Percentiles rank a stretch among this genome's conserved stretches.
These are phyloP conservation scores for Bagarius yarrelli DNA, from an alignment of 2,113 vertebrate species.

Conservation along the genomic window DNA sequence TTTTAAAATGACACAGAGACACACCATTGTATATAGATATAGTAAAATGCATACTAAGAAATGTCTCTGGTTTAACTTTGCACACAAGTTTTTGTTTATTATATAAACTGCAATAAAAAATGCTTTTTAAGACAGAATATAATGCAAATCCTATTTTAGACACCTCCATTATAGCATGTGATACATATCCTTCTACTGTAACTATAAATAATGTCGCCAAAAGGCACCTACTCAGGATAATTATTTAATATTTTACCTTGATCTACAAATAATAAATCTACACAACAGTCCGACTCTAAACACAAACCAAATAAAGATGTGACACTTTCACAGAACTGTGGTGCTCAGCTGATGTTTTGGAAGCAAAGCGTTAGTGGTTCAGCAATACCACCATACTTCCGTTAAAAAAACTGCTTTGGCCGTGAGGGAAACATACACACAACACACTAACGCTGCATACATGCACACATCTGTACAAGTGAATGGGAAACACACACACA, in stretches of 20 bases:
- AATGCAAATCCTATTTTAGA: neutral
- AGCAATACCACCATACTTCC: conserved; percentile 40
- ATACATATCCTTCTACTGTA: neutral
- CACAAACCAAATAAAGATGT: neutral
- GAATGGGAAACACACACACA: neutral
- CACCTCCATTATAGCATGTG: neutral
- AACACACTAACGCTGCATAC: neutral
- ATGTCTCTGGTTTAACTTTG: neutral
- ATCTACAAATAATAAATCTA: neutral
- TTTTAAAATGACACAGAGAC: neutral
- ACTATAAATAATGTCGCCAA: neutral
- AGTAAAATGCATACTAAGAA: neutral
- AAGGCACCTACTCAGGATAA: neutral
- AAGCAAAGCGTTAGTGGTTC: conserved; percentile 6
- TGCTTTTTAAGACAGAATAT: neutral
- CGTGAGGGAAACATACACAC: neutral
- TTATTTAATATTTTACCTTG: neutral
- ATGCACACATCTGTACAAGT: conserved; percentile 5
- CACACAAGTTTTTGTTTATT: neutral
- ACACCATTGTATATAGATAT: neutral
- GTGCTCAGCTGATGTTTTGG: conserved; percentile 33
- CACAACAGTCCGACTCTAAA: neutral
- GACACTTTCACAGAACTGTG: conserved; percentile 16
- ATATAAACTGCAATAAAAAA: neutral
- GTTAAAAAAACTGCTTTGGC: conserved; percentile 35